phyloP scores from a whole-genome alignment of 2,888 invertebrate genomes.

The Branchipolynoe longqiensis region DNA sequence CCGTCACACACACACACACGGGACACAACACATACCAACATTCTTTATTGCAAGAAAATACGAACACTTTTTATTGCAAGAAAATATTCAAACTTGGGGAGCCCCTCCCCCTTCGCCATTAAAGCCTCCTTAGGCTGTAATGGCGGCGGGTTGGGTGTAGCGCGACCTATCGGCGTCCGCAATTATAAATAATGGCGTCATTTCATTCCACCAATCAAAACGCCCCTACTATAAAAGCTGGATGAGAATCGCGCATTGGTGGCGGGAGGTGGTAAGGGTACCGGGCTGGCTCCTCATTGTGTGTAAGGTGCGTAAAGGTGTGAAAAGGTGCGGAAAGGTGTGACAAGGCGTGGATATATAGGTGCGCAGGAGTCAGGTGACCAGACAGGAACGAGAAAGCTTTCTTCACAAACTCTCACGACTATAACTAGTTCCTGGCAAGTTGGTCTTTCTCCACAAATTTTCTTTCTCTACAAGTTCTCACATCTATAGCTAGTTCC shows the following conservation, averaged over 20 bases:
- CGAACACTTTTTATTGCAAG: too few relatives aligned
- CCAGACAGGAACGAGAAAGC: conserved; percentile 7
- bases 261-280: not conserved
- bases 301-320: too few relatives aligned
- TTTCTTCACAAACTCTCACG: too few relatives aligned
- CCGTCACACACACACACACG: not conserved
- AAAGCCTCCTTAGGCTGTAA: not conserved
- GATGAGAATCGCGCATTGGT: not conserved
- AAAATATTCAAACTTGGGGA: not conserved
- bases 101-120: not conserved
- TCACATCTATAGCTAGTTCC: too few relatives aligned
- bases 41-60: conserved; percentile 20
- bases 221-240: not conserved
- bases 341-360: too few relatives aligned
- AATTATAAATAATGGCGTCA: conserved; percentile 12
- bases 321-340: too few relatives aligned
- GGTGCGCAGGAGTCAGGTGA: too few relatives aligned
- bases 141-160: not conserved
- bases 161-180: not conserved
- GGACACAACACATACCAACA: not conserved
- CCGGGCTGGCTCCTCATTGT: not conserved
- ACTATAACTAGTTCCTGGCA: too few relatives aligned
- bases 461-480: too few relatives aligned
- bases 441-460: too few relatives aligned
- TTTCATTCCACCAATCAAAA: conserved; percentile 21